phyloP scores from a whole-genome alignment of 2,888 invertebrate genomes.

The Eupithecia subumbrata region DNA sequence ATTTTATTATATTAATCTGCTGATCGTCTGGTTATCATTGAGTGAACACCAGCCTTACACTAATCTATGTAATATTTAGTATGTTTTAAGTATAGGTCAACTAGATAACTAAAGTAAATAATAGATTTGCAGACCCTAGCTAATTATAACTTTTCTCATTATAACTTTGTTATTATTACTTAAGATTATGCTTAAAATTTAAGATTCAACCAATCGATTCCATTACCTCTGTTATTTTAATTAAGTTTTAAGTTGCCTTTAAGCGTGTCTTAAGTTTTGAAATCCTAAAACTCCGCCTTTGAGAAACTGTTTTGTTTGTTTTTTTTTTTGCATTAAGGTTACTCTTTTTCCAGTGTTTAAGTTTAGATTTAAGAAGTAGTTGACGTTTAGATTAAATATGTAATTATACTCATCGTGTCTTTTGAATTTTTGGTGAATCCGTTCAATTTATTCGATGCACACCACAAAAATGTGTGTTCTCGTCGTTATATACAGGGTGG shows the following conservation, averaged over 20 bases:
- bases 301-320: background rate
- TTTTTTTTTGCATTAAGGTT: background rate
- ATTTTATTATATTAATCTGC: too few relatives aligned
- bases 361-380: background rate
- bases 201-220: background rate
- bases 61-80: too few relatives aligned
- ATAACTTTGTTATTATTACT: background rate
- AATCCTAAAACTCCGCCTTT: background rate
- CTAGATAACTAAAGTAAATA: too few relatives aligned
- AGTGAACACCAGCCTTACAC: too few relatives aligned
- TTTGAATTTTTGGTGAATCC: background rate
- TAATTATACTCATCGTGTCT: background rate
- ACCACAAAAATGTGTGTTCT: too few relatives aligned
- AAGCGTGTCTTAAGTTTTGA: background rate
- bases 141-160: background rate
- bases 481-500: too few relatives aligned
- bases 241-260: background rate
- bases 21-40: too few relatives aligned
- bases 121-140: too few relatives aligned
- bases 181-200: background rate
- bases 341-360: background rate
- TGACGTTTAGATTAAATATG: background rate
- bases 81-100: too few relatives aligned
- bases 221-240: background rate
- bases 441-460: too few relatives aligned